Base-by-base conservation (phyloP, 2,797 vertebrate genomes). In the Microtus agrestis region DNA sequence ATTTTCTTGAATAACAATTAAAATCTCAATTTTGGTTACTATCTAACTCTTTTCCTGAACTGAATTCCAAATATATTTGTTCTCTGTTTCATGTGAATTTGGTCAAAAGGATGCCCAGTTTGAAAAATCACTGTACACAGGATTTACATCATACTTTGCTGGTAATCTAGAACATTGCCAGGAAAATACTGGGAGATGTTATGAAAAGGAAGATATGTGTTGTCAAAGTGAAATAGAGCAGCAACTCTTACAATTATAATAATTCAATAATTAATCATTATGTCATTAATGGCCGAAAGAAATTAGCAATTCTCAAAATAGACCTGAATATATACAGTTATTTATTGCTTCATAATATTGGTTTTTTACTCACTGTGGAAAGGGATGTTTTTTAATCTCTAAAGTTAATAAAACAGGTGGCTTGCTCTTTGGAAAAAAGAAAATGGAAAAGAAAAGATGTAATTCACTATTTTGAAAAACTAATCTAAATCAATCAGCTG, bases 311-410 rank as follows among this genome's bases (percentile, higher is more conserved):
- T 93, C 34, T 61, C 46, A 89, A 48, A 89, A 67, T 59, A 86
- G 8, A 78, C 4, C 54, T 89, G 71, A 78, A 61, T 87, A 54
- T 5, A 84, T 37, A 84, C 19, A 43, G 5, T 61, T n/a, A 84
- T 76, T 87, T 88, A n/a, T 78, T 81, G 21, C 25, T 84, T 61
- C 71, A 40, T 37, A 85, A 96, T 96, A 61, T 5, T 87, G 14
- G 7, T 13, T 79, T 79, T 48, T 91, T 67, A 90, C 43, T 90
- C 40, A 84, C 2, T 94, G n/a, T 40, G 6, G 1, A 91, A 93
- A 77, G 19, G 59, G 5, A 81, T 63, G 77, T 73, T 73, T 81
- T 87, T 63, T 73, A 8, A 54, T 59, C 40, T 74, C 54, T 91
- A 85, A 71, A 73, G 43, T 19, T 93, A 79, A 88, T 65, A 31